Conservation (phyloP, 2,888 invertebrate genomes). For the Rugalucina vietnamica region DNA sequence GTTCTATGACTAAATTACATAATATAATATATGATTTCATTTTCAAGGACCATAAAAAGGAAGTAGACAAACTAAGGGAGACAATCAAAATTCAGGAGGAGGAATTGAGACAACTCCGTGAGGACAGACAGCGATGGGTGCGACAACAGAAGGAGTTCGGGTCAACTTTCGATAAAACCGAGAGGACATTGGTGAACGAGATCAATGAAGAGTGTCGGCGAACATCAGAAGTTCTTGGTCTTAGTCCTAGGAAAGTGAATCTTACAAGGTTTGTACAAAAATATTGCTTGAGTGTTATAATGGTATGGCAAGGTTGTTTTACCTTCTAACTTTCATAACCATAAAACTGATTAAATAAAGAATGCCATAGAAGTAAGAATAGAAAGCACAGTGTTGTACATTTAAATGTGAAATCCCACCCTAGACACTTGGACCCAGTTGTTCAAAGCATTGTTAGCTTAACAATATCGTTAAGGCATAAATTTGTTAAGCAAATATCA, state of each 20-base stretch:
- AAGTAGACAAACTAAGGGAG: slow-evolving; percentile 73
- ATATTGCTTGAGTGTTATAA: no score
- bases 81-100: slow-evolving; percentile 75
- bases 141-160: slow-evolving; percentile 71
- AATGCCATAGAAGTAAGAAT: no score
- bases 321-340: no score
- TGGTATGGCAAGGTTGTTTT: no score
- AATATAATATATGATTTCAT: background rate
- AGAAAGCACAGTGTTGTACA: no score
- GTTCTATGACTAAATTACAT: no score
- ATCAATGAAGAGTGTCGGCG: slow-evolving; percentile 81
- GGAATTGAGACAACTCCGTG: slow-evolving; percentile 69
- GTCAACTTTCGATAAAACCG: slow-evolving; percentile 69
- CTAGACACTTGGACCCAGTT: no score
- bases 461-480: no score
- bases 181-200: slow-evolving; percentile 77
- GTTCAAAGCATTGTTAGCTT: no score
- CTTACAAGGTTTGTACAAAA: slow-evolving; percentile 69
- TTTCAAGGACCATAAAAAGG: slow-evolving; percentile 75
- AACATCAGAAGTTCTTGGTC: slow-evolving; percentile 76
- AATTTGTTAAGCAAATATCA: no score
- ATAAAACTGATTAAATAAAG: no score
- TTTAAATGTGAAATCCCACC: no score
- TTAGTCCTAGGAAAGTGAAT: slow-evolving; percentile 76
- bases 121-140: slow-evolving; percentile 67